phyloP scores from a whole-genome alignment of 1,140 invertebrate genomes.

The Panagrolaimus sp. region DNA sequence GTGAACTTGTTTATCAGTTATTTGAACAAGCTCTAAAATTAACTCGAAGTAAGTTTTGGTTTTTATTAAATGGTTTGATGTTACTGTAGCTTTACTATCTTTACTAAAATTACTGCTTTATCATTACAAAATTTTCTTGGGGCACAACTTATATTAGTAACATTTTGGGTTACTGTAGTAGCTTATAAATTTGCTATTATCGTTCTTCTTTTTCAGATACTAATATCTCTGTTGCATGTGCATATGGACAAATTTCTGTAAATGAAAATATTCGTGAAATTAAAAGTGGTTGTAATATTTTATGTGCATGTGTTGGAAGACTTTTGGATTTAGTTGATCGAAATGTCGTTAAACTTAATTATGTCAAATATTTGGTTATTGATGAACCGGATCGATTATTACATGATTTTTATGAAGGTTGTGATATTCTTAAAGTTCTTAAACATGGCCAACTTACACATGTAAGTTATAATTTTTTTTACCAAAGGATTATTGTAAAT shows the following conservation, averaged over 20 bases:
- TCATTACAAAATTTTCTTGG: neutral
- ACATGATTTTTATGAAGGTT: neutral
- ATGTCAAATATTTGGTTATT: neutral
- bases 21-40: neutral
- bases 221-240: neutral
- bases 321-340: neutral
- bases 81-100: no score
- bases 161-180: neutral
- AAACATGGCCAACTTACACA: neutral
- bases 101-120: neutral
- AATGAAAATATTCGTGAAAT: neutral
- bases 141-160: no score
- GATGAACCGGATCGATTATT: constrained; percentile 1
- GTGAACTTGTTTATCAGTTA: no score
- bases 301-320: neutral
- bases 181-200: no score
- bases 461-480: neutral
- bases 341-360: neutral
- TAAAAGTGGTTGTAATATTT: neutral
- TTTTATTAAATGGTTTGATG: no score
- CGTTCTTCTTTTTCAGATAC: neutral
- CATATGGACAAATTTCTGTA: neutral
- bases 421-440: neutral
- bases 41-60: neutral
- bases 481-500: neutral